phyloP scores from a whole-genome alignment of 2,113 vertebrate species.

The Lagenorhynchus albirostris region DNA sequence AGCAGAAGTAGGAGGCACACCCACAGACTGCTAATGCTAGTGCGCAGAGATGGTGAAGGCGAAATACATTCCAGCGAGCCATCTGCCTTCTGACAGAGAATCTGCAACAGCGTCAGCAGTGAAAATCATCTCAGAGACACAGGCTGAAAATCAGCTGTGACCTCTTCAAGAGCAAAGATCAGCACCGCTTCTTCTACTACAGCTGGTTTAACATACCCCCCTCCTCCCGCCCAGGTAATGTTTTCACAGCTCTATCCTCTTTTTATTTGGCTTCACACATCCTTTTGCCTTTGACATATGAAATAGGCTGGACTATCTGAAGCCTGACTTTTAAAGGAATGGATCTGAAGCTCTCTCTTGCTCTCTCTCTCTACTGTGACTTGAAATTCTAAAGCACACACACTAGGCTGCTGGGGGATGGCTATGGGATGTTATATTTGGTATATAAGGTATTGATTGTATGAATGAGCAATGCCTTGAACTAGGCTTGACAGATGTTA shows the following conservation, averaged over 20 bases:
- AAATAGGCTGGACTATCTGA: neutral
- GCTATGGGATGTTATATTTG: neutral
- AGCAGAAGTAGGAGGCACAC: neutral
- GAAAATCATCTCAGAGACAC: neutral
- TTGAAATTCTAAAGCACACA: neutral
- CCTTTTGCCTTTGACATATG: slow-evolving; percentile 1
- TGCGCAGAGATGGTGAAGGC: neutral
- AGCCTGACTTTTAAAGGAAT: neutral
- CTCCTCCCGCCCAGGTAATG: neutral
- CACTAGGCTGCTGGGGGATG: neutral
- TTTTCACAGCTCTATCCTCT: neutral
- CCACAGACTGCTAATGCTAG: neutral
- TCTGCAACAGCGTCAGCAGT: neutral
- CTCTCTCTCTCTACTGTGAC: neutral
- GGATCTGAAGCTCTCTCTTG: neutral
- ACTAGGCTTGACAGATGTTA: neutral
- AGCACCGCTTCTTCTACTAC: neutral
- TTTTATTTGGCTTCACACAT: neutral
- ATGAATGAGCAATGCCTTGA: neutral
- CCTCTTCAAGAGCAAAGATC: slow-evolving; percentile 22
- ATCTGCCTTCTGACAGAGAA: slow-evolving; percentile 24
- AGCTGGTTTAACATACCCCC: neutral
- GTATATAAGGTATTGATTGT: neutral
- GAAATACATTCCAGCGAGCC: slow-evolving; percentile 2
- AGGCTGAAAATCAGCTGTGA: slow-evolving; percentile 27